Evolutionary conservation across 2,113 vertebrate genomes (phyloP), one percentile per base, ranked within the genome.

Genomic region (Grus americana): DNA sequence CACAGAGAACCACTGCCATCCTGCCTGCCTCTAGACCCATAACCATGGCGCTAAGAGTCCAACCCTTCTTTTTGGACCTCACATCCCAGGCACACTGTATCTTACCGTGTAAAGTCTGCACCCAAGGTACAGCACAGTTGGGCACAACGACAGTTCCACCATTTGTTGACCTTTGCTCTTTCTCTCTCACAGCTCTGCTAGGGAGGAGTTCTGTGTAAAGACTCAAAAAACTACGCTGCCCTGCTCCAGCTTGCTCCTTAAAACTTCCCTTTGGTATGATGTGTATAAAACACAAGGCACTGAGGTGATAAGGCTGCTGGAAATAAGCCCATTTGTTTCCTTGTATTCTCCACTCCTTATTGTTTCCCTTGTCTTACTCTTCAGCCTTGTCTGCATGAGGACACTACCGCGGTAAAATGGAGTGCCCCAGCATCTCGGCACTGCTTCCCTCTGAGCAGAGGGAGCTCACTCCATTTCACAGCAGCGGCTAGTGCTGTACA

Each of bases 381-480:
- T 73, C 79, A 68, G 54, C n/a, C 36, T 61, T 52, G 36, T 6
- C 74, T 61, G 40, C 58, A 24, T 2, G 40, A 88, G 66, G 80
- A 74, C 47, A 30, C 15, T 57, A 19, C 21, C 11, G 15, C 34
- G 63, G 58, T 50, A 71, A 42, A 87, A 6, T 0, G 2, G 10
- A 66, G 73, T 2, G 50, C 21, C 36, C 9, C 72, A 79, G 61
- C 46, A 36, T 3, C 50, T 46, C 5, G 1, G 36, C 74, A 72
- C 62, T 74, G 59, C 46, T 40, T 36, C 50, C 42, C 42, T 55
- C 70, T 6, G 49, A 50, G 44, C 59, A 42, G 6, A 38, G 20
- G 36, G 9, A 79, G 38, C 76, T 86, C 5, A 0, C 62, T 40
- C 54, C 0, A 0, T 15, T 36, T 0, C 47, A 23, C 2, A 2